These are phyloP conservation scores for Amphiprion percula DNA, from an alignment of 2,113 vertebrate genomes.

Conservation along the genomic window DNA sequence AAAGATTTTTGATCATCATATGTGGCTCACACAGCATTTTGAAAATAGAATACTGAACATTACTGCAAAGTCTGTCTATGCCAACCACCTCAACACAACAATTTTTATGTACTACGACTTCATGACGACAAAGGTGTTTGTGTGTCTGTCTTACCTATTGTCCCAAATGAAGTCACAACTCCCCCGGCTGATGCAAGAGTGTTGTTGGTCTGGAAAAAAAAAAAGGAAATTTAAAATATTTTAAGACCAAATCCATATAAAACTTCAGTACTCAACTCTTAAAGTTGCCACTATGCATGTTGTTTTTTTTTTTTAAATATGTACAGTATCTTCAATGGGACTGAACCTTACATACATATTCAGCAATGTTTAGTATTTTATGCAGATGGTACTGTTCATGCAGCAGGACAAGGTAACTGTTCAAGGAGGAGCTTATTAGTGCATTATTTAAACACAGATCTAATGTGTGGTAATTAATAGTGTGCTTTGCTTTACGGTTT, in stretches of 20 bases:
- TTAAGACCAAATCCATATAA: conserved; percentile 13
- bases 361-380: no score
- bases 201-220: conserved; percentile 73
- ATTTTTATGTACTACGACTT: not conserved
- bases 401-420: no score
- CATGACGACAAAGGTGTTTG: not conserved
- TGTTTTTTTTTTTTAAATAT: no score
- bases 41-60: not conserved
- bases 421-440: no score
- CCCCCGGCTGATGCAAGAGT: conserved; percentile 65
- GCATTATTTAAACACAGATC: no score
- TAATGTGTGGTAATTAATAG: no score
- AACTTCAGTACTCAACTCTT: not conserved
- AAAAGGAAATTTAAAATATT: conserved; percentile 35
- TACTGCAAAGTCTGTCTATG: not conserved
- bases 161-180: conserved; percentile 74
- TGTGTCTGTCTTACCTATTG: conserved; percentile 74
- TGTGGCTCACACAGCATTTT: not conserved
- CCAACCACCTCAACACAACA: conserved; percentile 7
- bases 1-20: not conserved
- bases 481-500: no score
- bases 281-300: no score
- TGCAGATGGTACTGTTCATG: no score
- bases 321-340: no score
- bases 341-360: no score